Base-by-base conservation (phyloP, 2,797 vertebrate species). In the Galago senegalensis region DNA sequence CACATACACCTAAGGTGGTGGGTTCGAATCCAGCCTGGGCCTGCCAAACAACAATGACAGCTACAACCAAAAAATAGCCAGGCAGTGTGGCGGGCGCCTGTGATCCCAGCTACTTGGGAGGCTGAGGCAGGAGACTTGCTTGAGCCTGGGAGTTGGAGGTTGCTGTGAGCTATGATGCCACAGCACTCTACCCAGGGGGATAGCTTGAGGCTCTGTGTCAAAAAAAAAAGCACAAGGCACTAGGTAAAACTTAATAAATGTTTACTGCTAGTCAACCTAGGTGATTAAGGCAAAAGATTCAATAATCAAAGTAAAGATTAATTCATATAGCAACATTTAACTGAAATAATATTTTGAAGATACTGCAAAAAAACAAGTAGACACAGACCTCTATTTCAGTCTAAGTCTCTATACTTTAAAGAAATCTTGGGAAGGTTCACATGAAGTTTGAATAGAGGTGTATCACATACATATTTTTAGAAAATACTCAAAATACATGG, bases 341-440 rank as follows among this genome's bases (percentile, higher is more conserved):
- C n/a, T 3, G 2, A 53, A 72, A 77, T 82, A 79, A 53, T 60
- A 60, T 77, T 63, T 56, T 31, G 18, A 14, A 25, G 29, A 67
- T 95, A 75, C 2, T 60, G 1, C 40, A 31, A 93, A 89, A 89
- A 70, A 89, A 81, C 29, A 84, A 77, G 34, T 63, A 82, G 43
- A 81, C 43, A 85, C 16, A 85, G 37, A 94, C 14, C 21, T 95
- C 72, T 93, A 17, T 79, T 43, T 73, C 29, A 87, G 69, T 72
- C 31, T 92, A 85, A 85, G 20, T 92, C 14, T 72, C 34, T 89
- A 17, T 73, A 67, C 76, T 96, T 92, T 92, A 23, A 96, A 89
- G 86, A 80, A 70, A 49, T 6, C 34, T 89, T 56, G 92, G 56
- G 56, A 83, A 95, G 4, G 12, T 77, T 89, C 3, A 95, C n/a